phyloP scores from a whole-genome alignment of 2,797 vertebrate genomes.

The Staurois parvus region DNA sequence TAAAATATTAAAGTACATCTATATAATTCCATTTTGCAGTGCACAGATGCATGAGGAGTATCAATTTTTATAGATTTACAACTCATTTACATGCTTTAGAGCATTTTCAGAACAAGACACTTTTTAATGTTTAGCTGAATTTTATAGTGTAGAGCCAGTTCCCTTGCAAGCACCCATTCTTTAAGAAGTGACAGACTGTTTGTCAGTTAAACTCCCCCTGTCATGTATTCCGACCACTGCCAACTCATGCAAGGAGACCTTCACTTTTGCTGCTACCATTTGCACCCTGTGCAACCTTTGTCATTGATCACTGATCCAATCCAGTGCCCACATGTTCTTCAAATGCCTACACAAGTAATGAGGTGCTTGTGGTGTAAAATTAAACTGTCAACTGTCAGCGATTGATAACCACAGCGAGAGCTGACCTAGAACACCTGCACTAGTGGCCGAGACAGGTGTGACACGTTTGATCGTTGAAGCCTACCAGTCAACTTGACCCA shows the following conservation, averaged over 20 bases:
- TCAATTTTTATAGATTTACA: slow-evolving; percentile 76
- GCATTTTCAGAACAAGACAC: slow-evolving; percentile 76
- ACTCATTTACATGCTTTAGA: slow-evolving; percentile 76
- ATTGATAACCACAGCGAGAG: slow-evolving; percentile 96
- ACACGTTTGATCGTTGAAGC: slow-evolving; percentile 86
- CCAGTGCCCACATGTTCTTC: slow-evolving; percentile 96
- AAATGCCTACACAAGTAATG: slow-evolving; percentile 95
- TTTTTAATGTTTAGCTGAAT: slow-evolving; percentile 70
- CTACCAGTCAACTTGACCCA: slow-evolving; percentile 80
- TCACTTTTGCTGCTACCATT: slow-evolving; percentile 88
- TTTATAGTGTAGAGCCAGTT: slow-evolving; percentile 80
- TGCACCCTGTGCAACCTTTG: slow-evolving; percentile 90
- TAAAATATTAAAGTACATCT: slow-evolving; percentile 70
- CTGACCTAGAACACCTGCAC: slow-evolving; percentile 89
- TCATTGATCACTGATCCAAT: slow-evolving; percentile 99
- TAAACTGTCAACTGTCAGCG: slow-evolving; percentile 99
- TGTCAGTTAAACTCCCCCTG: slow-evolving; percentile 89
- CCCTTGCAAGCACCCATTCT: slow-evolving; percentile 86
- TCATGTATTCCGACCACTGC: slow-evolving; percentile 89
- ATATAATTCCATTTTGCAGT: slow-evolving; percentile 64
- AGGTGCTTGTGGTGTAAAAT: slow-evolving; percentile 98
- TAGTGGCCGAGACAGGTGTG: slow-evolving; percentile 85
- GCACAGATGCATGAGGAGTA: slow-evolving; percentile 76
- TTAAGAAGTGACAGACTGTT: slow-evolving; percentile 93
- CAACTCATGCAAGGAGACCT: slow-evolving; percentile 91